Base-by-base conservation (phyloP, 2,113 vertebrate species). In the Merops nubicus region DNA sequence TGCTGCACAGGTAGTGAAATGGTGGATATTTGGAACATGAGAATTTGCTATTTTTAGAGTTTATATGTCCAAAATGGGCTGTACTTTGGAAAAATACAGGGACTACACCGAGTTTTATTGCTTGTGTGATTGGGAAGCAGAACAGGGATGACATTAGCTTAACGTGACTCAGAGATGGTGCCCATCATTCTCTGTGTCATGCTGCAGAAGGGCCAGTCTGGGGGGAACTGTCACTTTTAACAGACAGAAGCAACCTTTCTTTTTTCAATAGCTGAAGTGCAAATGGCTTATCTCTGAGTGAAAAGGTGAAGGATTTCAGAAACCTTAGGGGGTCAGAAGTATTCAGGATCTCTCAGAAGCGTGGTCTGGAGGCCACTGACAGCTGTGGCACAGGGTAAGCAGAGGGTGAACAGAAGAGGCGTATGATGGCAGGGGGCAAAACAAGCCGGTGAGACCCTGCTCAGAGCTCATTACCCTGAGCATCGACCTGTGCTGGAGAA, bases 391-490 rank as follows among this genome's bases (percentile, higher is more conserved):
- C 54, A 11, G 15, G 10, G 21, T n/a, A 92, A 20, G n/a, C 11
- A 23, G 29, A 40, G 28, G 51, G 3, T 29, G 22, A 74, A 57
- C 50, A 43, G 28, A 31, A 48, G 60, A 77, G 3, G 4, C 18
- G 4, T 18, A 21, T 2, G 5, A 67, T 31, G 18, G 33, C 51
- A 75, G 56, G 36, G 34, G 19, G 21, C 34, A 77, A 74, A 87
- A 28, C 40, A 88, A 60, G 36, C 22, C 85, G 82, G 22, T 0
- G 2, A 88, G 77, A 57, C 22, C 9, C 29, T 56, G 22, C 76
- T 69, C 2, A 3, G 9, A 0, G 0, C 28, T 57, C 0, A 0
- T 51, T 48, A 57, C 3, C 21, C n/a, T 1, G 2, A 67, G 45
- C 31, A 40, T 62, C 29, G 26, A 20, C n/a, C 21, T 28, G 2